A percentile compares a stretch with the other conserved stretches of the same genome.
Evolutionary conservation across 1,140 invertebrate species (phyloP).

Genomic region (Asobara japonica): DNA sequence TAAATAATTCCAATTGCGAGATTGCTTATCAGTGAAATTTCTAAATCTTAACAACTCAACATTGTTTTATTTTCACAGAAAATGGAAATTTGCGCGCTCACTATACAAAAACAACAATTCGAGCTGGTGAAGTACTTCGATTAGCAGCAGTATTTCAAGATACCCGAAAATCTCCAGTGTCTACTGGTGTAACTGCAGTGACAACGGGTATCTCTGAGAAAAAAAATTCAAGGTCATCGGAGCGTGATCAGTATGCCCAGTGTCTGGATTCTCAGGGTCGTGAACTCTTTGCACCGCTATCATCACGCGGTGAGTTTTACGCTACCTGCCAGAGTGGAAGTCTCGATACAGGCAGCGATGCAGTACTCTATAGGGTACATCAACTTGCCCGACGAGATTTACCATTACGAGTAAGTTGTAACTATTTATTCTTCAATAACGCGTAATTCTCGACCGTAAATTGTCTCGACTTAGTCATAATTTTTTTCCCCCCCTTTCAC

Average conservation of each 20-base stretch:
- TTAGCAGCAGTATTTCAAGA: conserved; percentile 66
- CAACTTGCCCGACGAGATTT: conserved; percentile 61
- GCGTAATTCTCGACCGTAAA: neutral
- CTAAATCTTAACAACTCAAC: no score
- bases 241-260: conserved; percentile 65
- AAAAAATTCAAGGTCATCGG: conserved; percentile 60
- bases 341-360: conserved; percentile 61
- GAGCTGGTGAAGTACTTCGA: conserved; percentile 62
- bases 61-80: conserved; percentile 44
- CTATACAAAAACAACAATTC: conserved; percentile 63
- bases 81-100: conserved; percentile 62
- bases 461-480: neutral
- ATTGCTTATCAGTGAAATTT: no score
- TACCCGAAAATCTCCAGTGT: conserved; percentile 53
- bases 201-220: conserved; percentile 49
- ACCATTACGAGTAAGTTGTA: conserved; percentile 54
- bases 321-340: conserved; percentile 62
- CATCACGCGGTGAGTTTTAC: conserved; percentile 60
- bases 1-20: no score
- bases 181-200: conserved; percentile 50
- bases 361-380: conserved; percentile 60
- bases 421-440: neutral
- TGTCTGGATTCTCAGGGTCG: conserved; percentile 64
- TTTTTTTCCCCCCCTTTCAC: neutral
- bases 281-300: conserved; percentile 60